Conservation (phyloP, 2,888 invertebrate genomes). For the Serrognathus titanus region DNA sequence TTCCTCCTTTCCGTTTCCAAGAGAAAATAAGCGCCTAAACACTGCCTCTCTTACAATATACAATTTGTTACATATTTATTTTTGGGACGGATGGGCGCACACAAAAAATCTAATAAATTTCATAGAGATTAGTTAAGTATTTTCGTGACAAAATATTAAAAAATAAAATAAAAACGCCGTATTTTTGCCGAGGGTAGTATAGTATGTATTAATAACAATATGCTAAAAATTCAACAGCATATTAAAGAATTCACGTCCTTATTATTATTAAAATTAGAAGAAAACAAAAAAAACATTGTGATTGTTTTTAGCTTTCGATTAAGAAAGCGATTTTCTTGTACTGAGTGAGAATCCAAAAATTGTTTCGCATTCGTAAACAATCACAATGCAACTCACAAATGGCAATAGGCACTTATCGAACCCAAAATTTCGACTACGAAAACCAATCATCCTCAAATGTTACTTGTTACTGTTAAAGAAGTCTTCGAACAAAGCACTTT, state of each 20-base stretch:
- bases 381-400: no score
- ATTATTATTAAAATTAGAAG: conserved; percentile 13
- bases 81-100: conserved; percentile 9
- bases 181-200: conserved; percentile 13
- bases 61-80: background rate
- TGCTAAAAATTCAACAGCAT: conserved; percentile 23
- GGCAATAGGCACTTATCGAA: no score
- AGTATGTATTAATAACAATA: conserved; percentile 18
- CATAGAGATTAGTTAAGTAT: no score
- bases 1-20: background rate
- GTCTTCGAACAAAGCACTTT: background rate
- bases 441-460: no score
- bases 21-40: conserved; percentile 5
- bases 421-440: no score
- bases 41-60: conserved; percentile 4
- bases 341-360: no score
- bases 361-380: no score
- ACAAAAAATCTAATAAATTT: background rate
- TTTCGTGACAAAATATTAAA: background rate
- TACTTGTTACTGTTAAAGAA: no score
- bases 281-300: no score
- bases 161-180: conserved; percentile 3
- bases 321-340: no score
- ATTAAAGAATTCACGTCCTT: conserved; percentile 33
- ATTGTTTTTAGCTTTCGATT: no score